phyloP scores from a whole-genome alignment of 2,797 vertebrate genomes.

The Lycodopsis pacificus region DNA sequence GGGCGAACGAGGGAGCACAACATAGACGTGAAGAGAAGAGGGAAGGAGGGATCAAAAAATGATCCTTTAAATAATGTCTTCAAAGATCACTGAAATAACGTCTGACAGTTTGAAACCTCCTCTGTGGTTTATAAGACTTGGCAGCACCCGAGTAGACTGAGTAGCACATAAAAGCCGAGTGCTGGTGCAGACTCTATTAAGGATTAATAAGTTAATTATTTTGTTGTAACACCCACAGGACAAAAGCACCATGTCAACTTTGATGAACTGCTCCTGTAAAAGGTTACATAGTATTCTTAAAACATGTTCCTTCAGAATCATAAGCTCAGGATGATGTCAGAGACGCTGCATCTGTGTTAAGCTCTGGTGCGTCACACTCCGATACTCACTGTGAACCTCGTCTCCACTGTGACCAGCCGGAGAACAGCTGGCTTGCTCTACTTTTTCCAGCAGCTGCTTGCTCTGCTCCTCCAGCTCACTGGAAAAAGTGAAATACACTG shows the following conservation, averaged over 20 bases:
- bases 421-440: constrained; percentile 61
- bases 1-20: neutral
- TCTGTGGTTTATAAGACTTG: neutral
- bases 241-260: neutral
- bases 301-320: neutral
- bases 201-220: neutral
- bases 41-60: neutral
- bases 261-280: neutral
- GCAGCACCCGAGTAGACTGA: neutral
- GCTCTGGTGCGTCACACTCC: neutral
- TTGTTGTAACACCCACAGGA: neutral
- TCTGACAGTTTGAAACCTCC: neutral
- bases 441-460: constrained; percentile 74
- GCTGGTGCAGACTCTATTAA: neutral
- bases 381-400: constrained; percentile 81
- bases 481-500: constrained; percentile 77
- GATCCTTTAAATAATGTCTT: neutral
- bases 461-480: constrained; percentile 79
- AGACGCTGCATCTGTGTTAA: neutral
- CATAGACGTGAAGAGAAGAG: no score
- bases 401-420: constrained; percentile 64
- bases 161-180: neutral
- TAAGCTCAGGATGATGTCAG: neutral
- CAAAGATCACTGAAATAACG: neutral
- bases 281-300: neutral